Conservation (phyloP, 2,888 invertebrate species). For the Phrixothrix hirtus region DNA sequence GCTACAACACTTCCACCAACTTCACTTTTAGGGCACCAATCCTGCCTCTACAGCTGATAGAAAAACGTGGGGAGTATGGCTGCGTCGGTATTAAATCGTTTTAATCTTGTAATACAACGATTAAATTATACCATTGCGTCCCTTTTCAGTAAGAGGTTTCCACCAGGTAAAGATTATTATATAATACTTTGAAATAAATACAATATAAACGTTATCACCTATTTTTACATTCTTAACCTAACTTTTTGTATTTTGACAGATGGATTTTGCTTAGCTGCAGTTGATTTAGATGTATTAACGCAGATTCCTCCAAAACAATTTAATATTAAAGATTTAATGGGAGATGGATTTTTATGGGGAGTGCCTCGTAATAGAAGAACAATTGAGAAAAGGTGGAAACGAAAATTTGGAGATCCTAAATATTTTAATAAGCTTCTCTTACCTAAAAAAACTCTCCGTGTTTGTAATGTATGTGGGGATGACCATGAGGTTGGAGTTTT, state of each 20-base stretch:
- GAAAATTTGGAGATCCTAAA: slow-evolving; percentile 72
- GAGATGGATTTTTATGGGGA: slow-evolving; percentile 78
- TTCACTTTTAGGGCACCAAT: slow-evolving; percentile 42
- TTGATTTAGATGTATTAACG: slow-evolving; percentile 27
- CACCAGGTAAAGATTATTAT: slow-evolving; percentile 55
- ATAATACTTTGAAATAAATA: slow-evolving; percentile 18
- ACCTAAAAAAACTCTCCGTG: slow-evolving; percentile 73
- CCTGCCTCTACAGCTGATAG: slow-evolving; percentile 29
- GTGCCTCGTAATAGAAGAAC: slow-evolving; percentile 80
- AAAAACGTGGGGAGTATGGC: slow-evolving; percentile 44
- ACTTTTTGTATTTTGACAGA: slow-evolving; percentile 41
- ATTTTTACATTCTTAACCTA: too few species aligned
- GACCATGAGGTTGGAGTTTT: slow-evolving; percentile 77
- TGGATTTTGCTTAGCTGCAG: slow-evolving; percentile 45
- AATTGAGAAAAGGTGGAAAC: slow-evolving; percentile 71
- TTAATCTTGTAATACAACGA: slow-evolving; percentile 53
- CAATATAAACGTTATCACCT: slow-evolving; percentile 5
- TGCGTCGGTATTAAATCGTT: slow-evolving; percentile 45
- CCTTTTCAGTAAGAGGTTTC: slow-evolving; percentile 53
- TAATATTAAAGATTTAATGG: slow-evolving; percentile 67
- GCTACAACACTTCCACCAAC: slow-evolving; percentile 39
- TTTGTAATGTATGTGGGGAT: slow-evolving; percentile 83
- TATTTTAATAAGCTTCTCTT: slow-evolving; percentile 70
- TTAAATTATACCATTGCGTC: slow-evolving; percentile 54
- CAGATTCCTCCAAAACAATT: slow-evolving; percentile 47